Base-by-base conservation (phyloP, 2,797 vertebrate species). In the Premnoplex brunnescens region DNA sequence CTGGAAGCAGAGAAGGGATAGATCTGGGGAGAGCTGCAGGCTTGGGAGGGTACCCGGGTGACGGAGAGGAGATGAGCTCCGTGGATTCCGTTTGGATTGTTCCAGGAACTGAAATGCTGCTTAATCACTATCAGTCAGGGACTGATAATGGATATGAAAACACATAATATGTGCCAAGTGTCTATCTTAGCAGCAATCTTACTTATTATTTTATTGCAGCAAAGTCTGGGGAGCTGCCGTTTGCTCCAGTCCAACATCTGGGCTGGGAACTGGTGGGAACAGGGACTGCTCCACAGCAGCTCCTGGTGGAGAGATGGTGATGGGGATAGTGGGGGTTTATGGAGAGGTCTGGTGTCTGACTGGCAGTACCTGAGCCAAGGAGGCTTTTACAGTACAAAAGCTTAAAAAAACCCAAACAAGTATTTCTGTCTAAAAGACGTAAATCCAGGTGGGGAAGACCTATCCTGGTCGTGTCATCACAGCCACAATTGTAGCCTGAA, bases 261-360 rank as follows among this genome's bases (percentile, higher is more conserved):
- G 56, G 76, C 85, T 83, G 88, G 77, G 94, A 85, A 81, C 12
- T 64, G 62, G 13, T 55, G 81, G 71, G 55, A 84, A 11, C 85
- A 48, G 3, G 14, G 58, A 73, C 66, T 81, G 46, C 11, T 39
- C 39, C 27, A 48, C 68, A 41, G 55, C 24, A 80, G 52, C 46
- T 77, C 20, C 37, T 36, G 37, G 10, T 62, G 69, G 17, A 56
- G 77, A n/a, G 64, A 44, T 24, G 59, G 26, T 30, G 46, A 8
- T 18, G 20, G 58, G 32, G 79, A 7, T 9, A 10, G 13, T 5
- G 73, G 26, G 75, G 30, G 3, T 68, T 60, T 27, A 2, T 4
- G 14, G 14, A 36, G 8, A 32, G 44, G 23, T 66, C 48, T 59
- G 1, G 1, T 26, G 15, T 43, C 60, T 71, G 26, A 14, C 44